phyloP scores from a whole-genome alignment of 1,140 invertebrate species.

The Sarcophaga bullata region DNA sequence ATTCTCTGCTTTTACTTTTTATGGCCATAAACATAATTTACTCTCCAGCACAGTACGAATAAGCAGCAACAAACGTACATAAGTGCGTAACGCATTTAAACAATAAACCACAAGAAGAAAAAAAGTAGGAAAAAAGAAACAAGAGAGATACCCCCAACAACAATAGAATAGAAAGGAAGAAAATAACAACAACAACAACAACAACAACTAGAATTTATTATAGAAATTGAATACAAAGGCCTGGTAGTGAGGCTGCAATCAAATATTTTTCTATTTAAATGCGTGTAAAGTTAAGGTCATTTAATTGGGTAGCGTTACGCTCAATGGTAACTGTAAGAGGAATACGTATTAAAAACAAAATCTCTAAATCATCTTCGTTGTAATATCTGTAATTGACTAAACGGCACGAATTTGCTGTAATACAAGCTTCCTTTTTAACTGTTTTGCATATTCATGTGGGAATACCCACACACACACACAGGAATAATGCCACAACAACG shows the following conservation, averaged over 20 bases:
- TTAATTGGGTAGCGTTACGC: neutral
- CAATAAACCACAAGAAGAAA: neutral
- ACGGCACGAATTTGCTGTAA: constrained; percentile 5
- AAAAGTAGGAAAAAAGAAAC: neutral
- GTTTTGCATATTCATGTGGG: constrained; percentile 47
- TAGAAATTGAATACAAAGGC: neutral
- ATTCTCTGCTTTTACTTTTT: constrained; percentile 36
- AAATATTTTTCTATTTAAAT: neutral
- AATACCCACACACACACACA: constrained; percentile 28
- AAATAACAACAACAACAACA: neutral
- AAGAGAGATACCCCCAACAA: neutral
- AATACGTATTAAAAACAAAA: constrained; percentile 18
- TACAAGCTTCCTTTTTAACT: constrained; percentile 34
- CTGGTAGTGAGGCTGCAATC: neutral
- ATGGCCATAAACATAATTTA: constrained; percentile 40
- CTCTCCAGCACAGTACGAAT: neutral
- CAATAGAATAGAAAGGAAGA: no score
- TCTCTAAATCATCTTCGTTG: constrained; percentile 45
- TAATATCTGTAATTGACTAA: constrained; percentile 44
- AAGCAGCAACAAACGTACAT: neutral
- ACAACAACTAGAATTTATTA: neutral
- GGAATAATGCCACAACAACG: neutral
- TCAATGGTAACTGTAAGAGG: neutral
- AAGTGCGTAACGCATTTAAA: constrained; percentile 35
- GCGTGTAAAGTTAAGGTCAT: constrained; percentile 39